Evolutionary conservation across 2,888 invertebrate genomes (phyloP).

Genomic region (Odontocolon sp.): DNA sequence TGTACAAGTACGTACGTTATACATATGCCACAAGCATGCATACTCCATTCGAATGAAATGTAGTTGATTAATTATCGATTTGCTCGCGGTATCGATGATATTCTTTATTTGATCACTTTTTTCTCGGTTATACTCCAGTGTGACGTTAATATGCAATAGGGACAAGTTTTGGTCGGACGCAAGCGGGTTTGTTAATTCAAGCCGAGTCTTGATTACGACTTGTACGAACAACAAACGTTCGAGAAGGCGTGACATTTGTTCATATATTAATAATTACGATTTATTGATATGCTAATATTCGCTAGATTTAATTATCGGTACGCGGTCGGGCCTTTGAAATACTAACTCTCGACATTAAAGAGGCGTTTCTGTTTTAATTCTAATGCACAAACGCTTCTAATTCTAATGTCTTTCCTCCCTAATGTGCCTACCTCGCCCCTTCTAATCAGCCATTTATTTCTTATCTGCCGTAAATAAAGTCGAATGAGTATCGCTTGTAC

Average conservation of each 20-base stretch:
- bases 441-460: no score
- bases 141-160: neutral
- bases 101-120: neutral
- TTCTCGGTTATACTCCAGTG: neutral
- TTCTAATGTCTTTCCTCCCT: neutral
- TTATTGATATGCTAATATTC: neutral
- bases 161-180: neutral
- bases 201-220: neutral
- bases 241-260: conserved; percentile 13
- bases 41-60: no score
- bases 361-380: neutral
- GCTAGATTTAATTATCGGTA: conserved; percentile 4
- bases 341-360: conserved; percentile 1
- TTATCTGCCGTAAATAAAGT: no score
- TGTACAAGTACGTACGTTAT: no score
- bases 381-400: neutral
- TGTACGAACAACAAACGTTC: neutral
- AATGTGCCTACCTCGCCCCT: no score
- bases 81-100: no score
- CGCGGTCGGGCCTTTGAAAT: neutral
- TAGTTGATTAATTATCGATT: no score
- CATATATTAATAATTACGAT: neutral
- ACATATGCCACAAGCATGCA: no score
- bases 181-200: conserved; percentile 8
- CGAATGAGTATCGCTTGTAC: no score